phyloP scores from a whole-genome alignment of 2,888 invertebrate species.

The Nomada goodeniana region DNA sequence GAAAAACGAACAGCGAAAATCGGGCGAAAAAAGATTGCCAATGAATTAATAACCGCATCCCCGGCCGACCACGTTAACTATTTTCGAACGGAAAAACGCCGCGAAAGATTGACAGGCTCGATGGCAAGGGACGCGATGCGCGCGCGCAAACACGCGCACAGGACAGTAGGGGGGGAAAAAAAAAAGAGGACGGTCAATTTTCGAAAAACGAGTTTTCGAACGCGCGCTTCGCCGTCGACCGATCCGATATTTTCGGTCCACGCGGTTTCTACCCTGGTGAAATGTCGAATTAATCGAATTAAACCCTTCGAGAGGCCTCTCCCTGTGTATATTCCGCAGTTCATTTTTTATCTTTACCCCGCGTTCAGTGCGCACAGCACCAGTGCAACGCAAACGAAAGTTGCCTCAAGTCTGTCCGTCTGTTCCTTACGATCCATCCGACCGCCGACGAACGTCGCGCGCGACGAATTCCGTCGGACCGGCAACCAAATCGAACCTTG shows the following conservation, averaged over 20 bases:
- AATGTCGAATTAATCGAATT: conserved; percentile 22
- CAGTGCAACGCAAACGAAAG: too few species aligned
- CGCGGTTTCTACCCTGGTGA: background rate
- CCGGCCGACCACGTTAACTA: conserved; percentile 58
- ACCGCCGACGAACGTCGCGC: too few species aligned
- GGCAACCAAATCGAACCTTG: background rate
- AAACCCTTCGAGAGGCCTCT: background rate
- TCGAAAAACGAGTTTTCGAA: conserved; percentile 50
- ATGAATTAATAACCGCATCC: conserved; percentile 63
- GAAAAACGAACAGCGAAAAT: background rate
- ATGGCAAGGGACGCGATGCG: background rate
- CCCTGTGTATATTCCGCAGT: background rate
- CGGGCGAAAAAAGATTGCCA: conserved; percentile 52
- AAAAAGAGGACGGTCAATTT: conserved; percentile 48
- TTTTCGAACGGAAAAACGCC: conserved; percentile 46
- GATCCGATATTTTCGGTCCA: background rate
- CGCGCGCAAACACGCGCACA: background rate
- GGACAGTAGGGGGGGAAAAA: background rate
- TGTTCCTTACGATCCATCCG: too few species aligned
- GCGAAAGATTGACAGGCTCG: conserved; percentile 45
- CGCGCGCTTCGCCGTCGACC: conserved; percentile 4
- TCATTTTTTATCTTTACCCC: background rate
- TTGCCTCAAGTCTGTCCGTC: too few species aligned
- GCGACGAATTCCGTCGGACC: background rate
- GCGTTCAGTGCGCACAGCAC: too few species aligned